phyloP scores from a whole-genome alignment of 2,113 vertebrate genomes.

The Platanista minor region DNA sequence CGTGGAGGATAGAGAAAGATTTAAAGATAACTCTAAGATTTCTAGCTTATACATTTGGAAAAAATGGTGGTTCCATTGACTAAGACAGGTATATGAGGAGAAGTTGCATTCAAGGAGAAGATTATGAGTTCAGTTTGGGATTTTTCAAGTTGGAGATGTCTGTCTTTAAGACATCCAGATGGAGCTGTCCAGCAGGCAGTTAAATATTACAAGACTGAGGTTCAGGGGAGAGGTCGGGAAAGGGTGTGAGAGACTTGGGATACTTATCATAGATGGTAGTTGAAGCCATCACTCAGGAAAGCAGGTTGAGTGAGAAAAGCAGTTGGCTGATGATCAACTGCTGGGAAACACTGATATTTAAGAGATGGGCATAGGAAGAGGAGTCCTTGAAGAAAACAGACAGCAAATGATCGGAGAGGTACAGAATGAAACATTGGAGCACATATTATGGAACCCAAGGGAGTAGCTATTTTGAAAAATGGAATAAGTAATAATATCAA shows the following conservation, averaged over 20 bases:
- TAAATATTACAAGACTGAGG: background rate
- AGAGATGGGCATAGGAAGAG: background rate
- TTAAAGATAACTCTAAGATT: background rate
- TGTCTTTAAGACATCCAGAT: background rate
- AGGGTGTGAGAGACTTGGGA: background rate
- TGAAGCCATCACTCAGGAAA: background rate
- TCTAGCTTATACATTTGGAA: background rate
- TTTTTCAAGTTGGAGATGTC: background rate
- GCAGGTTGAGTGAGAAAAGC: background rate
- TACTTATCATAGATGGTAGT: background rate
- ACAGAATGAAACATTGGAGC: background rate
- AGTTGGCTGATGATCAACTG: background rate
- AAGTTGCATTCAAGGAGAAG: background rate
- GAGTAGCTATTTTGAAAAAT: slow-evolving; percentile 41
- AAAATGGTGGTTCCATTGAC: background rate
- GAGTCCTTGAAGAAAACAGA: background rate
- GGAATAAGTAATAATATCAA: slow-evolving; percentile 6
- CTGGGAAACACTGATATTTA: slow-evolving; percentile 6
- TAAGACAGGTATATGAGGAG: background rate
- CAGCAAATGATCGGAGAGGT: background rate
- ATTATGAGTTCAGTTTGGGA: background rate
- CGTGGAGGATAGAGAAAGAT: background rate
- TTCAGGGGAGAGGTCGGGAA: background rate
- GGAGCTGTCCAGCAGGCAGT: background rate
- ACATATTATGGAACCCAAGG: background rate